Base-by-base conservation (phyloP, 2,113 vertebrate species). In the Serinus canaria region DNA sequence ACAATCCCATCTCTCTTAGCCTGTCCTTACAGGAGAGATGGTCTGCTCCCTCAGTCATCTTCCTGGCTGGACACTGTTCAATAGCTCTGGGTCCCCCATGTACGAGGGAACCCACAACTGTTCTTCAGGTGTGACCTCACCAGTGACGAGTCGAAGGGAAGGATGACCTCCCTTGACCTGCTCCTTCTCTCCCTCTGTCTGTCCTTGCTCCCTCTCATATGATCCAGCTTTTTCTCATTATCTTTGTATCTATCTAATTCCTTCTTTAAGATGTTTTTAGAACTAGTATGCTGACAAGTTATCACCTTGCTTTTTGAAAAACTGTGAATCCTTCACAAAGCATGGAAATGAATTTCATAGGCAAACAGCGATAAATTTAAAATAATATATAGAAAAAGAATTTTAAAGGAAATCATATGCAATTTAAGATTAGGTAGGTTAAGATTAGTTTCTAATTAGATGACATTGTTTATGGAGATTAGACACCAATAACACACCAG, bases 401-500 rank as follows among this genome's bases (percentile, higher is more conserved):
- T 6, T 53, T 86, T 47, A 58, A 84, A 76, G 74, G 18, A 83
- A 91, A 87, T 72, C 1, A 81, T 83, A 75, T 56, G 58, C 6
- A 52, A 31, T 79, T 83, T 89, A 75, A 60, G 21, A 70, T 67
- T 49, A 81, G 39, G 70, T 74, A 72, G 33, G n/a, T 68, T 79
- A 87, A 89, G 66, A 84, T 89, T 91, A 94, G 41, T 60, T 52
- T 43, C 46, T 49, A 89, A 82, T 91, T 76, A 79, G 21, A 27
- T 25, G 69, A 85, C 95, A 88, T 46, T 79, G 21, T 69, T 83
- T 85, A 35, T 24, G 37, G 27, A 89, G 67, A 95, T 90, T 63
- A 84, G 62, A 76, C 66, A 77, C 68, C 76, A 76, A 55, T 59
- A 95, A 76, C 82, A 97, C 93, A 77, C 7, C 84, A 92, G 67